Evolutionary conservation across 2,888 invertebrate species (phyloP), one percentile per base, ranked within the genome.

Genomic region (Scaptomyza cyrtandrae): DNA sequence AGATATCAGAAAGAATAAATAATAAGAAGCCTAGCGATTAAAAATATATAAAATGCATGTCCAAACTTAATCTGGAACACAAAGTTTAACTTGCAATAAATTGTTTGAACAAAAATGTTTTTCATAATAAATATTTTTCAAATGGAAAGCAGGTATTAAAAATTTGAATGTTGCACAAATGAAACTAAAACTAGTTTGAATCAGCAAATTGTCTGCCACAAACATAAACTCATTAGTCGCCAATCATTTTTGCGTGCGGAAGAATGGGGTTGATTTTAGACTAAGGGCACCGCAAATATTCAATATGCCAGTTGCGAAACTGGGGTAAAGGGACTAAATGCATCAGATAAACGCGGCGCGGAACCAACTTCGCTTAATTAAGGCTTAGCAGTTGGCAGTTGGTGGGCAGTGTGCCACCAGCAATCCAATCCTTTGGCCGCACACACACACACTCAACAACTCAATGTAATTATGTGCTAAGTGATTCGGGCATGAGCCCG

Each of bases 391-490:
- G 70, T 64, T 39, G 64, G 24, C 58, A 31, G 52, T 53, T 68
- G 54, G 75, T 49, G 33, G 45, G 24, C 35, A 41, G 35, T 35
- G 9, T 49, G 43, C 27, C 41, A 60, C 56, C 44, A 19, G 19
- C 19, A 1, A 1, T 56, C 59, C 56, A 37, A 24, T 4, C 7
- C 14, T n/a, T 19, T 19, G 1, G 19, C 19, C n/a, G 13, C 53
- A 24, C 61, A n/a, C 54, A 45, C 49, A 45, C 45, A 33, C 29
- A 10, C 35, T 43, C 43, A 31, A 56, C 50, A 71, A 69, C 69
- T 86, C 75, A 77, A 79, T 83, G 71, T 83, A 83, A 84, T 84
- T 84, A 83, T 84, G 83, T 75, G 86, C 75, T 83, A 86, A 86
- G 79, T 81, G 81, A 81, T 69, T 29, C 33, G 67, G 80, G 80